These are phyloP conservation scores for Globia sparganii DNA, from an alignment of 2,888 invertebrate species.

Conservation along the genomic window DNA sequence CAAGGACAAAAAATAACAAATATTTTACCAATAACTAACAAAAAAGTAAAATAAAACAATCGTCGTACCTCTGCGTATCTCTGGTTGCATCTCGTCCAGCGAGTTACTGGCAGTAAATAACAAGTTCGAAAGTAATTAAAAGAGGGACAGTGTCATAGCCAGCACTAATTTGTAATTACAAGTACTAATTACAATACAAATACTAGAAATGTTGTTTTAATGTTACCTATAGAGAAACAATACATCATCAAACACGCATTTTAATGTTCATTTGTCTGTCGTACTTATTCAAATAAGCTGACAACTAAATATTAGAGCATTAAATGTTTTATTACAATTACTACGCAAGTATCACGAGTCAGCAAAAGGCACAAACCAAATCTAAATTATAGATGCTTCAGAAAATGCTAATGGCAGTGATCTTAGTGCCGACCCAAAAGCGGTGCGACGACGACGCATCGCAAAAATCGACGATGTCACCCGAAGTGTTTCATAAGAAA, in stretches of 20 bases:
- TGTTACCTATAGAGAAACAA: slow-evolving; percentile 11
- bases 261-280: slow-evolving; percentile 8
- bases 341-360: slow-evolving; percentile 39
- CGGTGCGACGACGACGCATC: not conserved
- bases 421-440: not conserved
- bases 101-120: slow-evolving; percentile 25
- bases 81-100: slow-evolving; percentile 7
- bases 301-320: slow-evolving; percentile 22
- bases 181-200: slow-evolving; percentile 24
- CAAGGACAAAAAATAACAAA: slow-evolving; percentile 52
- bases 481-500: not conserved
- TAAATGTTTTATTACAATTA: slow-evolving; percentile 35
- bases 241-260: slow-evolving; percentile 14
- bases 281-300: slow-evolving; percentile 24
- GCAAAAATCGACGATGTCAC: too few relatives aligned
- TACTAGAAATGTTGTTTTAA: slow-evolving; percentile 18
- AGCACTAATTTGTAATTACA: slow-evolving; percentile 30
- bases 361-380: slow-evolving; percentile 24
- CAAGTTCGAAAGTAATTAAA: slow-evolving; percentile 31
- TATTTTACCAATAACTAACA: slow-evolving; percentile 59
- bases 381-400: slow-evolving; percentile 9
- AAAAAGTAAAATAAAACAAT: slow-evolving; percentile 46
- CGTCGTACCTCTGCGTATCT: slow-evolving; percentile 32
- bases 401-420: slow-evolving; percentile 27
- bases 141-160: slow-evolving; percentile 19